Conservation (phyloP, 2,113 vertebrate species). For the Astur gentilis region DNA sequence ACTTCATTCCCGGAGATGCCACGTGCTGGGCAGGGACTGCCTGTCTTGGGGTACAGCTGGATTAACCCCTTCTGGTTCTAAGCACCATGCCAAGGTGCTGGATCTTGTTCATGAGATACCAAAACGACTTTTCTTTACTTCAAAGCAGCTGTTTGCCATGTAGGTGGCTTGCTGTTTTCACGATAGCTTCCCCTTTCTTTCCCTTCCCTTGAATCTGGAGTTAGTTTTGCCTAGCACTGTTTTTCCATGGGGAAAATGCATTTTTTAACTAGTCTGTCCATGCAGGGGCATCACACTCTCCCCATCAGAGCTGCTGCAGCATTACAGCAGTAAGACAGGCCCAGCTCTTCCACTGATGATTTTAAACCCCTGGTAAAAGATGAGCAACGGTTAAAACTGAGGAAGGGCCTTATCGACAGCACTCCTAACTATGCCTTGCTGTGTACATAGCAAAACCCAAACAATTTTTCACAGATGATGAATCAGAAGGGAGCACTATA, state of each 20-base stretch:
- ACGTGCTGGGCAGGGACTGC: background rate
- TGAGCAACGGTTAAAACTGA: background rate
- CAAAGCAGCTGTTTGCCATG: background rate
- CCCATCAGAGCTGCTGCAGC: background rate
- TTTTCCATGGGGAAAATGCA: background rate
- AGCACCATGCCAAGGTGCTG: background rate
- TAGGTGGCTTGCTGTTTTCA: background rate
- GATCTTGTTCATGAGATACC: background rate
- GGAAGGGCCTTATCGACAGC: background rate
- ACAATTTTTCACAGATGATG: constrained; percentile 19
- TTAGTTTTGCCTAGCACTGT: background rate
- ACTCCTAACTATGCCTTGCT: background rate
- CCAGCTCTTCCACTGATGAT: background rate
- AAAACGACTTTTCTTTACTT: background rate
- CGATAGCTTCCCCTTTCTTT: background rate
- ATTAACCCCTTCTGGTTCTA: background rate
- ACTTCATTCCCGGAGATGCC: constrained; percentile 33
- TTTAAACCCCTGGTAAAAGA: background rate
- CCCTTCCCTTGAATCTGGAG: background rate
- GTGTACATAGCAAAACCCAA: background rate
- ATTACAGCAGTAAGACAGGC: background rate
- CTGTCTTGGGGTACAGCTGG: background rate
- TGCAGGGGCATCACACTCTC: background rate
- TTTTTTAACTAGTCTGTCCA: background rate
- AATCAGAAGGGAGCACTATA: constrained; percentile 50